Conservation (phyloP, 2,888 invertebrate genomes). For the Coecobrya sp. region DNA sequence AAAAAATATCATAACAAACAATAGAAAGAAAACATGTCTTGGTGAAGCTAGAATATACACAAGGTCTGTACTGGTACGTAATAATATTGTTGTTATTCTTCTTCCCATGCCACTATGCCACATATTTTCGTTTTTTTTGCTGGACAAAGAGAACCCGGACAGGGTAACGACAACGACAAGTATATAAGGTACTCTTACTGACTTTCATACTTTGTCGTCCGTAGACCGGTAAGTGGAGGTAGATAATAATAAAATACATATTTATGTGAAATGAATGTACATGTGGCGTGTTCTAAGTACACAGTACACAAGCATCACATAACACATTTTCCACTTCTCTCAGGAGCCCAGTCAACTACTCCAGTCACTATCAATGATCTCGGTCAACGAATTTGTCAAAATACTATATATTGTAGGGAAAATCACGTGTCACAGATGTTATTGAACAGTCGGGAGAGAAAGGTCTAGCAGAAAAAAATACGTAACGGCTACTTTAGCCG, state of each 20-base stretch:
- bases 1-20: conserved; percentile 55
- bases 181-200: neutral
- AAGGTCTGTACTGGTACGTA: neutral
- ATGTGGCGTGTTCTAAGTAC: neutral
- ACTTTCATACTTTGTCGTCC: neutral
- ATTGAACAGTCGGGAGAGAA: conserved; percentile 49
- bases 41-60: neutral
- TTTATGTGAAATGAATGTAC: conserved; percentile 11
- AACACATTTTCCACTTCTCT: neutral
- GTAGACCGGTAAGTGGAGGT: conserved; percentile 5
- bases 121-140: neutral
- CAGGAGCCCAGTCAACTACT: neutral
- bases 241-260: conserved; percentile 21
- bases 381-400: conserved; percentile 78
- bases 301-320: neutral
- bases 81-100: conserved; percentile 33
- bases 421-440: conserved; percentile 77
- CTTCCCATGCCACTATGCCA: neutral
- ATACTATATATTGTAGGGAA: conserved; percentile 54
- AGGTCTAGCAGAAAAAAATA: neutral
- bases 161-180: neutral
- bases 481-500: conserved; percentile 11
- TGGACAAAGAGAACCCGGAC: neutral
- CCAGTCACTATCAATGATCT: conserved; percentile 68
- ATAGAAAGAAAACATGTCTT: conserved; percentile 35